Percentiles rank a stretch among this genome's conserved stretches.
phyloP scores from a whole-genome alignment of 2,113 vertebrate species.

The Prinia subflava region DNA sequence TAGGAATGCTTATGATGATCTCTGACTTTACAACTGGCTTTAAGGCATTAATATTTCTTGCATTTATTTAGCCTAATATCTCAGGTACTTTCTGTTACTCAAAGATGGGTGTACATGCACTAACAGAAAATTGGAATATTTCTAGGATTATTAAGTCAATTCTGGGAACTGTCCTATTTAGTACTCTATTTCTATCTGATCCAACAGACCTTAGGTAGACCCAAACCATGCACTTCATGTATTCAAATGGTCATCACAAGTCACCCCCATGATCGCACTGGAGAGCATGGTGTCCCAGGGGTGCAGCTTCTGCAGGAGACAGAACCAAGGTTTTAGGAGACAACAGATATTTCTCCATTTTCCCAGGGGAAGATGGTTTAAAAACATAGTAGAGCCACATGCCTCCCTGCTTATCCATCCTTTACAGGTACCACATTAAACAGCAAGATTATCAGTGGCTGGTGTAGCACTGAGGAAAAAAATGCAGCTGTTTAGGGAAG shows the following conservation, averaged over 20 bases:
- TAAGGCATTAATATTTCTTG: neutral
- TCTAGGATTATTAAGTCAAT: neutral
- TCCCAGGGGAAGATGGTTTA: neutral
- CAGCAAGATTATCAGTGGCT: neutral
- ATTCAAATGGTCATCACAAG: neutral
- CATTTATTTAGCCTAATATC: neutral
- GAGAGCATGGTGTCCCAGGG: neutral
- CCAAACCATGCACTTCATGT: neutral
- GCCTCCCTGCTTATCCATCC: neutral
- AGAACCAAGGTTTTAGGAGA: neutral
- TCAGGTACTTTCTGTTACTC: neutral
- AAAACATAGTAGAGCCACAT: neutral
- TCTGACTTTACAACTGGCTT: neutral
- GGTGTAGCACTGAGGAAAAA: neutral
- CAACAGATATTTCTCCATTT: neutral
- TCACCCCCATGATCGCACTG: neutral
- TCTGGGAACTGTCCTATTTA: neutral
- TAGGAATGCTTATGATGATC: neutral
- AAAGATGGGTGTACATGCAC: fast-evolving
- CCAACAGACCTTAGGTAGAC: neutral
- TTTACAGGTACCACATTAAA: neutral
- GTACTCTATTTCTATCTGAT: neutral
- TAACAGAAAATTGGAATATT: neutral
- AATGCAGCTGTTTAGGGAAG: neutral
- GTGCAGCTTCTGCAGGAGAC: neutral